Base-by-base conservation (phyloP, 2,113 vertebrate species). In the Prionailurus bengalensis region DNA sequence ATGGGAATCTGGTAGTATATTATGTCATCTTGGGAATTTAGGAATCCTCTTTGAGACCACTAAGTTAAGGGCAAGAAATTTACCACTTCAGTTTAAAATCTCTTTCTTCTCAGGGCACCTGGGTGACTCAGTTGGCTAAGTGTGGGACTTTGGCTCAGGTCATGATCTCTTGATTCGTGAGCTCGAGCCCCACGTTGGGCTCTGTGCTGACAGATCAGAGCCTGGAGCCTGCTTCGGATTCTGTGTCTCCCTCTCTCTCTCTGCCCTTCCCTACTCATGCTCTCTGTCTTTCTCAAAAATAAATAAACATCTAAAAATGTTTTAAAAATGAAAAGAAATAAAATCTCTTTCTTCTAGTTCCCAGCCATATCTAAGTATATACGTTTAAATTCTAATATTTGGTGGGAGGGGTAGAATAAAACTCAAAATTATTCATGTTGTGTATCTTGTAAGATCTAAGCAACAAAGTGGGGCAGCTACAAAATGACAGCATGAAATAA, bases 21-120 rank as follows among this genome's bases (percentile, higher is more conserved):
- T 48, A 68, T 8, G 8, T 42, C 29, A 87, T 71, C 25, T 73
- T 66, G 42, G 29, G 42, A 78, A 81, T 39, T 29, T 82, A 16
- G 25, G 10, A 65, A 66, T 27, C 93, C 5, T 87, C 42, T 53
- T 86, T 42, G 33, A 96, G 9, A 83, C 3, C 70, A 58, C 7
- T 58, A 91, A 91, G 63, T 71, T 85, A 90, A 89, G 85, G 29
- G 21, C 13, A 89, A 89, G 23, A 85, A 85, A 23, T 74, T 29
- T 10, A 95, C 13, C 5, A 71, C 6, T 65, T 58, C 66, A 66
- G 4, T 65, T 95, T 36, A 66, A 97, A 86, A 93, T 65, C 5
- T 36, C 42, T 58, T 95, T 91, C 12, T 82, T 93, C 58, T 91
- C 58, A 61, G 58, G 58, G 58, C 17, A 23, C 58, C 21, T 61